Conservation (phyloP, 2,888 invertebrate species). For the Eurytoma adleriae region DNA sequence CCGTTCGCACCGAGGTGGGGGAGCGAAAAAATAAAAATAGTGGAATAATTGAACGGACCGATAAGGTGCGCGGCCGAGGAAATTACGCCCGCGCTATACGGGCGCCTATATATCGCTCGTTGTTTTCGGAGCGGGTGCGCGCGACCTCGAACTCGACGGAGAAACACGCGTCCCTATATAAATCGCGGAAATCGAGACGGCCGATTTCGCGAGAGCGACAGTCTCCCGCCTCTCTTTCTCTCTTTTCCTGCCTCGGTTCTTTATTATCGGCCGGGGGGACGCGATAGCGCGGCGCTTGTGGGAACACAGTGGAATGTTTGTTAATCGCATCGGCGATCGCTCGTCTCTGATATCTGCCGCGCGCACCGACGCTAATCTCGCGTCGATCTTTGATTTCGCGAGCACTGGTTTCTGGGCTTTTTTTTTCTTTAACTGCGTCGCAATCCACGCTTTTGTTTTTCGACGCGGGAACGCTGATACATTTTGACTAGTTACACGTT, state of each 20-base stretch:
- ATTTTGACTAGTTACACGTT: background rate
- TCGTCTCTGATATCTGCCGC: constrained; percentile 30
- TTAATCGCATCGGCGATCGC: constrained; percentile 47
- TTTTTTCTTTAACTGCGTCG: background rate
- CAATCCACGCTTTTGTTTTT: background rate
- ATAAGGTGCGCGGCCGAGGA: background rate
- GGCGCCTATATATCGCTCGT: constrained; percentile 29
- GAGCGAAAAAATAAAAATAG: background rate
- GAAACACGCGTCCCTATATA: background rate
- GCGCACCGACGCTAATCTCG: constrained; percentile 31
- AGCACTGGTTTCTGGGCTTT: constrained; percentile 6
- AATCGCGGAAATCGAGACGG: constrained; percentile 44
- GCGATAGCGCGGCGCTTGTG: constrained; percentile 39
- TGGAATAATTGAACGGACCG: background rate
- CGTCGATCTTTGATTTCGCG: constrained; percentile 49
- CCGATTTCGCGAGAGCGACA: constrained; percentile 25
- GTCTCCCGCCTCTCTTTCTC: background rate
- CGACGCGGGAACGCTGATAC: background rate
- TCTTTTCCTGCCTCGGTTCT: background rate
- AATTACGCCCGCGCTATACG: background rate
- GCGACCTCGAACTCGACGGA: background rate
- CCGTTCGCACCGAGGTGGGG: background rate
- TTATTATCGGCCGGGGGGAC: constrained; percentile 40
- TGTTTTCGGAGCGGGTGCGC: constrained; percentile 3
- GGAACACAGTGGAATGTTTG: constrained; percentile 47